phyloP scores from a whole-genome alignment of 2,113 vertebrate genomes.

The Piaya cayana region DNA sequence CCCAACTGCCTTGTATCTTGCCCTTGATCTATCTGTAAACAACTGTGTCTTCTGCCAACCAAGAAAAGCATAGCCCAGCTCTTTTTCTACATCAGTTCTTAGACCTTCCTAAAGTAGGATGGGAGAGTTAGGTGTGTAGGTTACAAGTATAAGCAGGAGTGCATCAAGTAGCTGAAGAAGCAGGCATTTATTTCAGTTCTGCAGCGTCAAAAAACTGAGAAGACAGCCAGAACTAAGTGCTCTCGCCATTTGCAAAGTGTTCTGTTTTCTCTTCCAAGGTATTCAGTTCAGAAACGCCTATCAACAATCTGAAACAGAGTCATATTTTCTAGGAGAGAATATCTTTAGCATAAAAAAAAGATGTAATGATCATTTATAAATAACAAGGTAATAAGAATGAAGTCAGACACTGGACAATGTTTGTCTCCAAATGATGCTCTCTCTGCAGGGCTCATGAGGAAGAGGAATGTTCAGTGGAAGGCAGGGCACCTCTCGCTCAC shows the following conservation, averaged over 20 bases:
- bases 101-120: background rate
- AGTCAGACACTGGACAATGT: fast-evolving
- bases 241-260: fast-evolving
- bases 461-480: background rate
- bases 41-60: fast-evolving
- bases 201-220: background rate
- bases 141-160: background rate
- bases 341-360: background rate
- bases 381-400: background rate
- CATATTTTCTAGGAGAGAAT: background rate
- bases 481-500: background rate
- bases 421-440: fast-evolving
- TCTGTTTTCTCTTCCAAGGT: background rate
- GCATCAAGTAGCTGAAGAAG: background rate
- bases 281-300: background rate
- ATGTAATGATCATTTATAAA: background rate
- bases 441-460: fast-evolving
- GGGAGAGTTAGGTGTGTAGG: background rate
- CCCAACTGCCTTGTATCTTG: background rate
- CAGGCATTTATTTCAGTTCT: background rate
- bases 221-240: background rate
- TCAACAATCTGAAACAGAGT: background rate
- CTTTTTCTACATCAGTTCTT: background rate
- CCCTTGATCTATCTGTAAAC: background rate
- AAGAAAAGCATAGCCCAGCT: background rate